Conservation (phyloP, 2,888 invertebrate genomes). For the Diploptera punctata region DNA sequence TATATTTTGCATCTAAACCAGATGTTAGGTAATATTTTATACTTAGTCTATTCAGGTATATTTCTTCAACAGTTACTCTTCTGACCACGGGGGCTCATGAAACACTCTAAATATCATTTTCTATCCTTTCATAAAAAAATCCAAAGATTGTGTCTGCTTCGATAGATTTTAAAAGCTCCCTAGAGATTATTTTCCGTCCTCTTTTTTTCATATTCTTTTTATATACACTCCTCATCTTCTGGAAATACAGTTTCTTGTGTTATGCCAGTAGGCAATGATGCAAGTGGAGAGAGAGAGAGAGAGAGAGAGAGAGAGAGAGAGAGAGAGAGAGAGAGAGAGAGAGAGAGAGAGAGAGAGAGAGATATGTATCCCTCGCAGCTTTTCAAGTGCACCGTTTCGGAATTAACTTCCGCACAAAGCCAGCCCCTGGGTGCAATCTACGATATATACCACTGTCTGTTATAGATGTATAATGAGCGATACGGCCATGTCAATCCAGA, state of each 20-base stretch:
- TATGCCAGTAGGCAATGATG: slow-evolving; percentile 2
- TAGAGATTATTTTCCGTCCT: slow-evolving; percentile 56
- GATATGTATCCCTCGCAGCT: not conserved
- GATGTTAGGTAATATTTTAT: no score
- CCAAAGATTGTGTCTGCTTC: slow-evolving; percentile 55
- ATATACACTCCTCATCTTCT: slow-evolving; percentile 7
- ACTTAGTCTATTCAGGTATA: no score
- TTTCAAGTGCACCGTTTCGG: slow-evolving; percentile 56
- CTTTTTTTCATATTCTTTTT: slow-evolving; percentile 40
- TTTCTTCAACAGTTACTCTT: no score
- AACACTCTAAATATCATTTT: no score
- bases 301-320: no score
- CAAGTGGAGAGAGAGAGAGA: not conserved
- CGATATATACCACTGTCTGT: slow-evolving; percentile 10
- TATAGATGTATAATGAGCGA: not conserved
- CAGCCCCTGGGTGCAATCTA: slow-evolving; percentile 1
- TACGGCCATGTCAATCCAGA: no score
- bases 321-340: no score
- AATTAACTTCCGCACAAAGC: slow-evolving; percentile 56
- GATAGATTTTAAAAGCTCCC: slow-evolving; percentile 58
- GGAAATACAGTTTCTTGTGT: slow-evolving; percentile 19
- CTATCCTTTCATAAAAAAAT: slow-evolving; percentile 44
- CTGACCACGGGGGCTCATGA: no score
- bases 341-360: no score
- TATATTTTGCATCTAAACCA: no score